Percentiles rank a stretch among this genome's conserved stretches.
phyloP scores from a whole-genome alignment of 2,113 vertebrate species.

The Fulmarus glacialis region DNA sequence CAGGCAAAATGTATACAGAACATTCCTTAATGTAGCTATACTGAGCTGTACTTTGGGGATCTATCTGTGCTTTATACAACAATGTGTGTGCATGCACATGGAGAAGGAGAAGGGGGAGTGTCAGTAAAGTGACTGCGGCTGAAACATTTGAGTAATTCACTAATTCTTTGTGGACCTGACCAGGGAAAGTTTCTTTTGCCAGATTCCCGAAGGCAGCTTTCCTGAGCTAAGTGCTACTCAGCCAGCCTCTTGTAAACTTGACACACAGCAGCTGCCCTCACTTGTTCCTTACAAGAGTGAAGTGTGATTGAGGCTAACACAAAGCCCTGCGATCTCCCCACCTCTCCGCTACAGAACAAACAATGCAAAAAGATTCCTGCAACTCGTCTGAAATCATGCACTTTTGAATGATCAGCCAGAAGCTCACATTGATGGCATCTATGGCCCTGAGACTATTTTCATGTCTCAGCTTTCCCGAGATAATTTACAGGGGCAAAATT shows the following conservation, averaged over 20 bases:
- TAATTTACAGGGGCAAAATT: background rate
- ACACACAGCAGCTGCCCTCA: background rate
- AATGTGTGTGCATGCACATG: accelerated
- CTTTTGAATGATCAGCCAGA: background rate
- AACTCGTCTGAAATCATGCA: background rate
- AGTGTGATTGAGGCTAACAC: background rate
- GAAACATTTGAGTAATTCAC: background rate
- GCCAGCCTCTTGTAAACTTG: background rate
- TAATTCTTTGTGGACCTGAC: background rate
- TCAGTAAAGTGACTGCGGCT: background rate
- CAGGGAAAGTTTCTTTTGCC: background rate
- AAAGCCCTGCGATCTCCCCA: background rate
- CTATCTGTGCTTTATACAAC: background rate
- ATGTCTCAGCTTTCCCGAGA: background rate
- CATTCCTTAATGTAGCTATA: background rate
- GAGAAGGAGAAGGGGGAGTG: background rate
- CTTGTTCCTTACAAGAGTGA: background rate
- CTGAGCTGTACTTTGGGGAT: background rate
- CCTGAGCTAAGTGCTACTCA: background rate
- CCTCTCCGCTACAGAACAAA: background rate
- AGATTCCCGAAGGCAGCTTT: background rate
- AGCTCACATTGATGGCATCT: background rate
- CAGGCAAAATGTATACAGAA: background rate
- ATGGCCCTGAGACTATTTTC: background rate
- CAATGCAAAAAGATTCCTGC: background rate